These are phyloP conservation scores for Pelmatolapia mariae DNA, from an alignment of 2,113 vertebrate genomes.

Conservation along the genomic window DNA sequence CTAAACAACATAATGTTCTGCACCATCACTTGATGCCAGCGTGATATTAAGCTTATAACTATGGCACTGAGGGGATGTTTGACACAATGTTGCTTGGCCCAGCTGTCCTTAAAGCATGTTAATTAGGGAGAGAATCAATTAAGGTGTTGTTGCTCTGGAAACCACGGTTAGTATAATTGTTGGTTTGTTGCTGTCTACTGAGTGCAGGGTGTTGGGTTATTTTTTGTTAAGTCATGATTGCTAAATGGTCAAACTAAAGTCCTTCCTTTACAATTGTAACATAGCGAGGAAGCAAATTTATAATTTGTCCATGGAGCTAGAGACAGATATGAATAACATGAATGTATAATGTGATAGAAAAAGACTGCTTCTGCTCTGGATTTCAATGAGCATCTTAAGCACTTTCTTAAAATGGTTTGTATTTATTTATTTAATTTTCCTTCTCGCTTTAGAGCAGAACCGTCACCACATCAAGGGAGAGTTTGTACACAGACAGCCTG, in stretches of 20 bases:
- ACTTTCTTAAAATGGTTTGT: not conserved
- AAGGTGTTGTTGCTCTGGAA: constrained; percentile 33
- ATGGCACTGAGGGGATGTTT: constrained; percentile 10
- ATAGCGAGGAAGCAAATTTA: not conserved
- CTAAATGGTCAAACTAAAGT: not conserved
- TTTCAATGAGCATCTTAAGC: not conserved
- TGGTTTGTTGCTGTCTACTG: constrained; percentile 9
- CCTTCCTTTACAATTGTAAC: not conserved
- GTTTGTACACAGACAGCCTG: not conserved
- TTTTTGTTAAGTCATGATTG: not conserved
- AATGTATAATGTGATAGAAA: not conserved
- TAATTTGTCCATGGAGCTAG: not conserved
- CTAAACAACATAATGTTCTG: not conserved
- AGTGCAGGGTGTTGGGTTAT: constrained; percentile 20
- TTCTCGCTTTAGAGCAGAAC: not conserved
- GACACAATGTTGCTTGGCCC: constrained; percentile 42
- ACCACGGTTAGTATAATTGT: constrained; percentile 13
- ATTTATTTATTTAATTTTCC: not conserved
- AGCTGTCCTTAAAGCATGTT: constrained; percentile 50
- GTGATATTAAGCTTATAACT: constrained; percentile 37
- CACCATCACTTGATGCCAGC: not conserved
- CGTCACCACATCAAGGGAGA: not conserved
- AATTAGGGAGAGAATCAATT: constrained; percentile 58
- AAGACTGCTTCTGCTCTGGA: not conserved
- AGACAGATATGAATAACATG: not conserved